Evolutionary conservation across 2,113 vertebrate genomes (phyloP), one percentile per base, ranked within the genome.

Genomic region (Marcusenius ussheri): DNA sequence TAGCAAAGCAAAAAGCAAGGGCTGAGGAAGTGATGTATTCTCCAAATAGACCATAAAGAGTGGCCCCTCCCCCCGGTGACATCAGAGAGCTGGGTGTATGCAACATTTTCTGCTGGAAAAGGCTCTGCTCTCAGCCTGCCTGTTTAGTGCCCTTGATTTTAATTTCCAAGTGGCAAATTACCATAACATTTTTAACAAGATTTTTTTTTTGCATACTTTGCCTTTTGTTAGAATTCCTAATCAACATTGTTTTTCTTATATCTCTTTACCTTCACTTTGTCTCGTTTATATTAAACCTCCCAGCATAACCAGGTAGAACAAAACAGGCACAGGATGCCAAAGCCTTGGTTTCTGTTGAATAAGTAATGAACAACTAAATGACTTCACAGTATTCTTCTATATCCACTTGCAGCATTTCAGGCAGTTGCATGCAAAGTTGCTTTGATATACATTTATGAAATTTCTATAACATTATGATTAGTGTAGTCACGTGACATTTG

Each of bases 11-110:
- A 91, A 87, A 89, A 70, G 92, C 92, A 92, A 93, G 93, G 92
- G 93, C 92, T 93, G 39, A 92, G 94, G 95, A 95, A 95, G 95
- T 94, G 95, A 94, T 94, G 95, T 91, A 89, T 93, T 91, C 89
- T 91, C 91, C 94, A 90, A 91, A 93, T 92, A 93, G 93, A 93
- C 93, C 92, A 91, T 56, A 80, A 91, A 91, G 93, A 91, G 88
- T 91, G 90, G 93, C 92, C 92, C 93, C 93, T 91, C 94, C 95
- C 46, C 53, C 27, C 80, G n/a, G 90, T 94, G 90, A 88, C 85
- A 80, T 90, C 90, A 90, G 15, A 74, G 47, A 39, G n/a, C 53
- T 90, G 84, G 49, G n/a, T 74, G 56, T 58, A 19, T 62, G 89
- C 77, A 89, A 53, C 19, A 15, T 11, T 19, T 50, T 56, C 31